Conservation (phyloP, 2,113 vertebrate genomes). For the Sinocyclocheilus anshuiensis region DNA sequence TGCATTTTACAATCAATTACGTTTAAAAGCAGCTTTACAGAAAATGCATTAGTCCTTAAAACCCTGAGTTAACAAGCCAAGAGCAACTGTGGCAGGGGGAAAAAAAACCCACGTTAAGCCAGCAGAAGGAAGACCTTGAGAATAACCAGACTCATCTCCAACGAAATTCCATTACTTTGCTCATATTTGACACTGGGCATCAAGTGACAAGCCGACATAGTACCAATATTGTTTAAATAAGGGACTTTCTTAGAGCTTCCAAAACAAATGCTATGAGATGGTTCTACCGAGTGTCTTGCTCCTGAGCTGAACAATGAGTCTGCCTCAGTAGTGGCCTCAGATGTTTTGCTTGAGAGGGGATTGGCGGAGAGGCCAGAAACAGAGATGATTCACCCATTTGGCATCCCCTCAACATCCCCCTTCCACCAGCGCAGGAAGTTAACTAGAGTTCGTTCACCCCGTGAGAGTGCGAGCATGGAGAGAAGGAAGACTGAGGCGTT, state of each 20-base stretch:
- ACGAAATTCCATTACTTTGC: background rate
- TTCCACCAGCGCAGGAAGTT: constrained; percentile 16
- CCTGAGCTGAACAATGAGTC: background rate
- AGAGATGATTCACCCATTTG: constrained; percentile 43
- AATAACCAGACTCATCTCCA: background rate
- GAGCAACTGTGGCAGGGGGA: background rate
- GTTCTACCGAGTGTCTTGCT: background rate
- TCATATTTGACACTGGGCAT: background rate
- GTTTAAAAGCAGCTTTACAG: background rate
- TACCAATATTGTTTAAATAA: background rate
- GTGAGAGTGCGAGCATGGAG: background rate
- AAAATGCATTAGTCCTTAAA: background rate
- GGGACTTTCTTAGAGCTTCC: background rate
- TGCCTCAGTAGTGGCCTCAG: background rate
- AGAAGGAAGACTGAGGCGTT: constrained; percentile 10
- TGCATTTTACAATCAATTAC: background rate
- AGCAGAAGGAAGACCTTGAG: background rate
- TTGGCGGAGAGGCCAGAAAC: background rate
- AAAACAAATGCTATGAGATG: background rate
- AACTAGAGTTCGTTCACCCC: constrained; percentile 46
- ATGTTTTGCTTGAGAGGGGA: constrained; percentile 7
- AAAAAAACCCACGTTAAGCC: background rate
- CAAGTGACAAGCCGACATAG: background rate
- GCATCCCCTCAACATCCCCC: constrained; percentile 31
- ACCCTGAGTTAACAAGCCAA: background rate